These are phyloP conservation scores for Andricus grossulariae DNA, from an alignment of 1,140 invertebrate genomes.

Conservation along the genomic window DNA sequence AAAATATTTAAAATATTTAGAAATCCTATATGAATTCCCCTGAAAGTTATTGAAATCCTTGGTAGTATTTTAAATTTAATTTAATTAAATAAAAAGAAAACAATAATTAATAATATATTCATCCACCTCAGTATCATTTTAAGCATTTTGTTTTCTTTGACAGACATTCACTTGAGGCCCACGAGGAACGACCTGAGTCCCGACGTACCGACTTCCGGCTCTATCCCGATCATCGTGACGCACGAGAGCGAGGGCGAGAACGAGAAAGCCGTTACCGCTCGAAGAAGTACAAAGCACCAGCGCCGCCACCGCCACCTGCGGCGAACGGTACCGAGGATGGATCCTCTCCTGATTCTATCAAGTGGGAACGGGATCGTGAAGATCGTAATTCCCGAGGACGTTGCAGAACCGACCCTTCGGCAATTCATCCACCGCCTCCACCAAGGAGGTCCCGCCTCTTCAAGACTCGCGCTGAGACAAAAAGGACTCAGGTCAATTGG, in stretches of 20 bases:
- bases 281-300: slow-evolving; percentile 82
- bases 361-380: slow-evolving; percentile 43
- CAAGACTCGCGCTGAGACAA: slow-evolving; percentile 84
- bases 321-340: slow-evolving; percentile 43
- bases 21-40: too few species aligned
- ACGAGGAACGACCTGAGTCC: slow-evolving; percentile 30
- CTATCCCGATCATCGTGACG: slow-evolving; percentile 52
- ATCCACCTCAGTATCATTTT: too few species aligned
- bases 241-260: slow-evolving; percentile 39
- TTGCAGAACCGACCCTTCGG: slow-evolving; percentile 17
- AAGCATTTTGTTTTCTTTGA: neutral
- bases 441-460: slow-evolving; percentile 80
- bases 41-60: too few species aligned
- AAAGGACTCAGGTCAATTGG: slow-evolving; percentile 71
- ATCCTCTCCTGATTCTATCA: slow-evolving; percentile 60
- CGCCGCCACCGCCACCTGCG: slow-evolving; percentile 70
- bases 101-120: too few species aligned
- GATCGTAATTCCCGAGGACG: neutral
- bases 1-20: too few species aligned
- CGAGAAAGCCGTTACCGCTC: slow-evolving; percentile 70
- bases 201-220: neutral
- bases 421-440: slow-evolving; percentile 62
- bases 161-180: neutral
- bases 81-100: too few species aligned
- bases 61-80: too few species aligned